Percentiles rank a stretch among this genome's conserved stretches.
These are phyloP conservation scores for Hephaestus fuliginosus DNA, from an alignment of 2,797 vertebrate genomes.

Conservation along the genomic window DNA sequence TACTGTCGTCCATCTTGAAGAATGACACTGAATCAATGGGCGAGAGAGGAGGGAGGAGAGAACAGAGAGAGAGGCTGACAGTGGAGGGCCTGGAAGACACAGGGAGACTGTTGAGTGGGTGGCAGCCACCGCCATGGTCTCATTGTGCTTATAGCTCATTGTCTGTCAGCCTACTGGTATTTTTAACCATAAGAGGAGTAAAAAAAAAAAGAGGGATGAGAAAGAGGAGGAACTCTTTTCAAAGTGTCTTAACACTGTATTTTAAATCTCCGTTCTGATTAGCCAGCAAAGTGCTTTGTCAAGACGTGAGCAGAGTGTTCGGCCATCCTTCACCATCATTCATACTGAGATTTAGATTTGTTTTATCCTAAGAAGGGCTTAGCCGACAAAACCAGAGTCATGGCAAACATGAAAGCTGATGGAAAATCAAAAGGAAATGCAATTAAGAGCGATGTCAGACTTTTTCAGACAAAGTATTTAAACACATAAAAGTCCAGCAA, in stretches of 20 bases:
- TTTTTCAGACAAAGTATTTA: not conserved
- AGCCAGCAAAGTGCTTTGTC: slow-evolving; percentile 17
- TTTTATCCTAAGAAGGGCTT: not conserved
- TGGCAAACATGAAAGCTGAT: not conserved
- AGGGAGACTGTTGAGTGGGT: slow-evolving; percentile 60
- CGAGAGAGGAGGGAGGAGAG: slow-evolving; percentile 38
- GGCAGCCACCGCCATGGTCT: slow-evolving; percentile 58
- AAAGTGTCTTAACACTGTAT: not conserved
- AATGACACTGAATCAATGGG: slow-evolving; percentile 37
- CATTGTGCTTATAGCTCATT: slow-evolving; percentile 71
- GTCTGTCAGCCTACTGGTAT: slow-evolving; percentile 72
- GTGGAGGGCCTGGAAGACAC: slow-evolving; percentile 29
- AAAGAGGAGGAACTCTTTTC: slow-evolving; percentile 33
- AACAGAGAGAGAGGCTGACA: slow-evolving; percentile 28
- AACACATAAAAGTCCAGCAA: not conserved
- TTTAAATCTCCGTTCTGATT: slow-evolving; percentile 31
- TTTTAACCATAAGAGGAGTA: slow-evolving; percentile 65
- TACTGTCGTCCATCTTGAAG: slow-evolving; percentile 27
- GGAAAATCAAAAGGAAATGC: not conserved
- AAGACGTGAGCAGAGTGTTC: not conserved
- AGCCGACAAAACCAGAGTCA: not conserved
- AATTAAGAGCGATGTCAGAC: not conserved
- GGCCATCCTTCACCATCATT: not conserved
- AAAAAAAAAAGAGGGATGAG: slow-evolving; percentile 23
- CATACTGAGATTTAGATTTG: not conserved